Evolutionary conservation across 2,888 invertebrate genomes (phyloP).

Genomic region (Syrista parreyssii): DNA sequence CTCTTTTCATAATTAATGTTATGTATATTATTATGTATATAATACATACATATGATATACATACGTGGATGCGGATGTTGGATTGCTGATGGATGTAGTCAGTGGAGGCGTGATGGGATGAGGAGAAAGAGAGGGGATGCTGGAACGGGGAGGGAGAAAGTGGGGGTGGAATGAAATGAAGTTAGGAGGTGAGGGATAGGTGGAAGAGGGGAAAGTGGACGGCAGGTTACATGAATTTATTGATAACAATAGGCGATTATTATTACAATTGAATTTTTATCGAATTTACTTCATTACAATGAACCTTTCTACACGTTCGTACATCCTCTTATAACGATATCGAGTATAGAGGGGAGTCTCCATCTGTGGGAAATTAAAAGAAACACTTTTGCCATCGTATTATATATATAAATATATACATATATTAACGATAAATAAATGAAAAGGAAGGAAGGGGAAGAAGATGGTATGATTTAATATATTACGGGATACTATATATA

Average conservation of each 20-base stretch:
- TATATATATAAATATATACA: slow-evolving; percentile 43
- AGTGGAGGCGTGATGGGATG: background rate
- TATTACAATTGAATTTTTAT: slow-evolving; percentile 54
- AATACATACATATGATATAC: slow-evolving; percentile 29
- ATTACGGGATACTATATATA: slow-evolving; percentile 49
- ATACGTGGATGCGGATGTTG: slow-evolving; percentile 38
- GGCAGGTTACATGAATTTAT: slow-evolving; percentile 21
- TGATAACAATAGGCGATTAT: slow-evolving; percentile 32
- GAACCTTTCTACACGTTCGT: slow-evolving; percentile 66
- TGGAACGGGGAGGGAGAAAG: slow-evolving; percentile 29
- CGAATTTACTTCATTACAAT: slow-evolving; percentile 63
- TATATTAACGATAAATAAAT: slow-evolving; percentile 28
- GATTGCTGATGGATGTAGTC: background rate
- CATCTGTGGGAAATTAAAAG: slow-evolving; percentile 38
- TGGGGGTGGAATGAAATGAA: slow-evolving; percentile 19
- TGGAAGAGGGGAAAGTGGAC: slow-evolving; percentile 8
- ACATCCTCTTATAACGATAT: slow-evolving; percentile 58
- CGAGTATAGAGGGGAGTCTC: slow-evolving; percentile 42
- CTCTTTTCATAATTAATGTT: slow-evolving; percentile 59
- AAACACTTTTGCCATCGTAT: slow-evolving; percentile 57
- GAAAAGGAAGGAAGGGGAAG: background rate
- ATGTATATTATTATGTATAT: slow-evolving; percentile 26
- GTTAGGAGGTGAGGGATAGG: background rate
- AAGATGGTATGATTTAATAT: slow-evolving; percentile 55
- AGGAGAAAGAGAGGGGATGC: slow-evolving; percentile 8